Conservation (phyloP, 53 echinoderm and acorn worm genomes). For the Luidia sarsii region DNA sequence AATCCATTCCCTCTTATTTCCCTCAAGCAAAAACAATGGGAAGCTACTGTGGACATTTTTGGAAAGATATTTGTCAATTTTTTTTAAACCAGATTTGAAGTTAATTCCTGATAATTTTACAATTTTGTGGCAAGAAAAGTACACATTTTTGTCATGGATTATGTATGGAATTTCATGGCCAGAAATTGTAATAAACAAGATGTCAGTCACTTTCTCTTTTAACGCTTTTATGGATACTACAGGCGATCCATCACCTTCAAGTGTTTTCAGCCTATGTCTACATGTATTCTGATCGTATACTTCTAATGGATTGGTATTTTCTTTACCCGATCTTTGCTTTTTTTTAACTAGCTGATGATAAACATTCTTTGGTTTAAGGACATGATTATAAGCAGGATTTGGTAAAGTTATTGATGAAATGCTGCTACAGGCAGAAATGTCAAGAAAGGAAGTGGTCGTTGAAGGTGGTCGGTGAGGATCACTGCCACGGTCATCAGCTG, state of each 20-base stretch:
- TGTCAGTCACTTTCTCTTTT: background rate
- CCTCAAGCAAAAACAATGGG: background rate
- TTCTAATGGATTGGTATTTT: background rate
- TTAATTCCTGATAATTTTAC: slow-evolving; percentile 7
- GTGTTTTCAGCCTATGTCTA: no score
- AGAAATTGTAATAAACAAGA: background rate
- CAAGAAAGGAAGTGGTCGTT: no score
- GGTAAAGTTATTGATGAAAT: background rate
- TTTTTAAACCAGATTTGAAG: slow-evolving; percentile 6
- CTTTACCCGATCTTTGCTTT: background rate
- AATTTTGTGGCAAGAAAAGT: slow-evolving; percentile 16
- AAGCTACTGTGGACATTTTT: background rate
- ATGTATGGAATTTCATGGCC: slow-evolving; percentile 1
- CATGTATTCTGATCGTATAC: no score
- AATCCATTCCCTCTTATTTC: slow-evolving; percentile 13
- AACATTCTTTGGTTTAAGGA: background rate
- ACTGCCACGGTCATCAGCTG: no score
- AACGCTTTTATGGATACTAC: background rate
- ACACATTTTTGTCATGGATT: no score
- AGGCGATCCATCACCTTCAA: no score
- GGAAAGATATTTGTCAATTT: background rate
- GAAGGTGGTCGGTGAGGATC: no score
- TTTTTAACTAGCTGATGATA: background rate
- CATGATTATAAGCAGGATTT: background rate
- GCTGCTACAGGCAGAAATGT: no score